Evolutionary conservation across 2,888 invertebrate genomes (phyloP).

Genomic region (Junonia oenone): DNA sequence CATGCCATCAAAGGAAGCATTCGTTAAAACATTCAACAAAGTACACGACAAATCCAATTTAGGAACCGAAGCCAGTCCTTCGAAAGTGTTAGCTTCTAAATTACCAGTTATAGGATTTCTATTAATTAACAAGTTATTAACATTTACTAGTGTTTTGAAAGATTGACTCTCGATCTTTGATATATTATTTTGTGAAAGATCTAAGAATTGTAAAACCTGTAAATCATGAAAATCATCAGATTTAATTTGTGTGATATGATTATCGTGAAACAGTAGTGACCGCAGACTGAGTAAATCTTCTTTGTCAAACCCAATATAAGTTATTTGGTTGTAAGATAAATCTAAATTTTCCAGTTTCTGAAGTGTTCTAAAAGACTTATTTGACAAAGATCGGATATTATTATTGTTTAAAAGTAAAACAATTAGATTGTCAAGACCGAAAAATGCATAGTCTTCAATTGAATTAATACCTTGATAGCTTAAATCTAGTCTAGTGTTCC

Average conservation of each 20-base stretch:
- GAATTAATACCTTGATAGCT: slow-evolving; percentile 43
- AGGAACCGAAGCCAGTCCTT: slow-evolving; percentile 47
- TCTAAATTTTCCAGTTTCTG: slow-evolving; percentile 41
- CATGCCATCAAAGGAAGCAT: slow-evolving; percentile 54
- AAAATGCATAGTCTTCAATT: slow-evolving; percentile 51
- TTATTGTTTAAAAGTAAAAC: slow-evolving; percentile 49
- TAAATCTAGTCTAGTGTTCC: slow-evolving; percentile 41
- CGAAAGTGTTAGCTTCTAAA: slow-evolving; percentile 45
- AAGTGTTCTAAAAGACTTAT: slow-evolving; percentile 43
- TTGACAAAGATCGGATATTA: slow-evolving; percentile 38
- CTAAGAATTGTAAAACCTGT: slow-evolving; percentile 42
- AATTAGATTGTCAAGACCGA: slow-evolving; percentile 39
- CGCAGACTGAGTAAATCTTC: slow-evolving; percentile 42
- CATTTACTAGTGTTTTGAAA: slow-evolving; percentile 40
- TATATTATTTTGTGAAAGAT: slow-evolving; percentile 54
- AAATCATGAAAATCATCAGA: slow-evolving; percentile 41
- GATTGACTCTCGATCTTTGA: slow-evolving; percentile 41
- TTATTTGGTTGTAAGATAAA: slow-evolving; percentile 50
- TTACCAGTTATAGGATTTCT: slow-evolving; percentile 47
- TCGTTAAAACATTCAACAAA: slow-evolving; percentile 42
- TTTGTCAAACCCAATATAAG: slow-evolving; percentile 45
- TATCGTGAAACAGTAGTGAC: slow-evolving; percentile 42
- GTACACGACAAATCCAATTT: slow-evolving; percentile 50
- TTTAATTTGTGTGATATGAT: slow-evolving; percentile 43
- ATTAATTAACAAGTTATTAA: slow-evolving; percentile 48